These are phyloP conservation scores for Scotopteryx bipunctaria DNA, from an alignment of 2,888 invertebrate species.

Conservation along the genomic window DNA sequence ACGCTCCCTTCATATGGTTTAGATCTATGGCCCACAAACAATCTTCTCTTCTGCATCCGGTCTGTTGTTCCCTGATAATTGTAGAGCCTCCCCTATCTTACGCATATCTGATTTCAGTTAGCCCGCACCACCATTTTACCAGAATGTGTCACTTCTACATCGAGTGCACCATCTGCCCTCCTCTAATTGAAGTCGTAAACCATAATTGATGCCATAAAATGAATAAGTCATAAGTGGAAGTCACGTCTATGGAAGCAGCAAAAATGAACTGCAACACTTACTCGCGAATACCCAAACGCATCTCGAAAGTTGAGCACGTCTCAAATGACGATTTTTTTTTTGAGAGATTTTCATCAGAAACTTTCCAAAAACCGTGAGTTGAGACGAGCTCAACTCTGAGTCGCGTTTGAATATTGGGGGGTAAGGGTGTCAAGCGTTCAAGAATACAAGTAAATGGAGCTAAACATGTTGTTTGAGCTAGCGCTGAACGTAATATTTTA, in stretches of 20 bases:
- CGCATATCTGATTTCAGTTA: conserved; percentile 30
- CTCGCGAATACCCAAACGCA: too few species aligned
- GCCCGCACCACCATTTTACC: conserved; percentile 12
- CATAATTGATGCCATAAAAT: conserved; percentile 29
- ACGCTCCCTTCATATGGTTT: conserved; percentile 19
- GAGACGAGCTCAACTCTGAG: too few species aligned
- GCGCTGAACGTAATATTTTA: conserved; percentile 30
- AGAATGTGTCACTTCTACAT: conserved; percentile 24
- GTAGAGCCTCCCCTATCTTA: conserved; percentile 28
- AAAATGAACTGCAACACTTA: too few species aligned
- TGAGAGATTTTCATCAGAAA: too few species aligned
- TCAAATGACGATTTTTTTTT: too few species aligned
- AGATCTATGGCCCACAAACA: conserved; percentile 23
- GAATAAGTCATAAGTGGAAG: conserved; percentile 29
- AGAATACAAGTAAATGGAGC: conserved; percentile 21
- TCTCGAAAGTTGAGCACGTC: too few species aligned
- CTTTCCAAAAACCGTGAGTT: too few species aligned
- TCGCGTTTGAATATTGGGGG: too few species aligned
- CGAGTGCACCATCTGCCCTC: conserved; percentile 30
- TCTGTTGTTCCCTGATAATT: conserved; percentile 23
- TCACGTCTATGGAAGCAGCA: conserved; percentile 16
- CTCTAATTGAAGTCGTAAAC: conserved; percentile 33
- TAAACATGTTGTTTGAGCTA: conserved; percentile 23
- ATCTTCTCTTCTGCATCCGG: conserved; percentile 28
- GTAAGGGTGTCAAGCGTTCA: too few species aligned